Base-by-base conservation (phyloP, 53 echinoderm and acorn worm species). In the Paelopatides confundens region DNA sequence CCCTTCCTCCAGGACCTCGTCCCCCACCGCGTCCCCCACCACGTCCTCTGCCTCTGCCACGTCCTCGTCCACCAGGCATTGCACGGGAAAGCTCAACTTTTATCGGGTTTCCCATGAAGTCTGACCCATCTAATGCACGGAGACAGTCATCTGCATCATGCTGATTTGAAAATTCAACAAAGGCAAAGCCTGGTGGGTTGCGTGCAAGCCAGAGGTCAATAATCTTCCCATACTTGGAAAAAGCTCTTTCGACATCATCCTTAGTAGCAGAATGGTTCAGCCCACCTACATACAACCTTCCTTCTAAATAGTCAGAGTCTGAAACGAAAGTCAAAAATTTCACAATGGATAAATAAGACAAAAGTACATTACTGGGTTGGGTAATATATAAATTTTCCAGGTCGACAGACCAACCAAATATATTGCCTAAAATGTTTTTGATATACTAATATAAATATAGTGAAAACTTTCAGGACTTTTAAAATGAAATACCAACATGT, bases 121-220 rank as follows among this genome's bases (percentile, higher is more conserved):
- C 83, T 35, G 79, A 88, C 36, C 99, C 99, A 47, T 99, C 93
- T 28, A 99, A 58, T 34, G 77, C 91, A 31, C 93, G 82, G 62
- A 99, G 82, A 28, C 95, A 95, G 70, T 86, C 81, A 35, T 99
- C 99, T 13, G 99, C 99, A 66, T 99, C 92, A 13, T 40, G 69
- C 9, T 81, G 48, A 32, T 62, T 89, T 40, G 90, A 91, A 49
- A 93, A 99, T 85, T 99, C 95, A 12, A 99, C 90, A 64, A 99
- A 99, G 3, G 99, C 99, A 31, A 99, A 99, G 87, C 99, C 99
- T 64, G 99, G 99, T 78, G 99, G 99, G 86, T 93, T 96, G 49
- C 99, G 88, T 26, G 99, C 99, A 35, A 99, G 86, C 99, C 99
- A 99, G 31, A 99, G 90, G 46, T 99, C 99, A 36, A 88, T 82